Base-by-base conservation (phyloP, 2,113 vertebrate species). In the Rhinopomastus cyanomelas region DNA sequence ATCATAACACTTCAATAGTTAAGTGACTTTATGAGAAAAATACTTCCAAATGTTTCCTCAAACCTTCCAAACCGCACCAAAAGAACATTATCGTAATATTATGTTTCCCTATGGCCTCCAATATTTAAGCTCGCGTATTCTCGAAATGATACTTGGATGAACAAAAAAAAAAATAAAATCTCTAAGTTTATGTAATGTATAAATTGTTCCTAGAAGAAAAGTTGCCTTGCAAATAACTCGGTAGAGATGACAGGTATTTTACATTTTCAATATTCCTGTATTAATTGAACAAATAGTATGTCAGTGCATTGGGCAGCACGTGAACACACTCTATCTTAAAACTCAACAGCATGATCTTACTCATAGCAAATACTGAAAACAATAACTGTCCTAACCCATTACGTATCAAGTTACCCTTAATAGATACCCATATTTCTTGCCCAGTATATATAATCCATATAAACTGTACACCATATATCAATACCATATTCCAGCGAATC, bases 11-110 rank as follows among this genome's bases (percentile, higher is more conserved):
- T 98, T 98, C 98, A 98, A 98, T 96, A 98, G 97, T 98, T 98
- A 98, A 98, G 98, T 97, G 96, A 98, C 98, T 99, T 98, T 98
- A 98, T 98, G 97, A 98, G 98, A 97, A 99, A 99, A 99, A 99
- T 96, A 98, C 97, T 99, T 99, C 98, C 98, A 99, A 99, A 99
- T 99, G 98, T 98, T 98, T 98, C 97, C 97, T 97, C 97, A 98
- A 98, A 96, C 97, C 96, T 98, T 98, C 98, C 98, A 98, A 98
- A 98, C 98, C 98, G 97, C 98, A 99, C 98, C 98, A 98, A 99
- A 42, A 99, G 98, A 98, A 97, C 97, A 97, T 98, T 98, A 98
- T 98, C 96, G 97, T 98, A 98, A 98, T 98, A 99, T 99, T 98
- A 98, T 98, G 96, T 98, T 99, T 98, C 98, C 96, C 97, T 93